phyloP scores from a whole-genome alignment of 2,888 invertebrate species.

The Microplitis deprimator region DNA sequence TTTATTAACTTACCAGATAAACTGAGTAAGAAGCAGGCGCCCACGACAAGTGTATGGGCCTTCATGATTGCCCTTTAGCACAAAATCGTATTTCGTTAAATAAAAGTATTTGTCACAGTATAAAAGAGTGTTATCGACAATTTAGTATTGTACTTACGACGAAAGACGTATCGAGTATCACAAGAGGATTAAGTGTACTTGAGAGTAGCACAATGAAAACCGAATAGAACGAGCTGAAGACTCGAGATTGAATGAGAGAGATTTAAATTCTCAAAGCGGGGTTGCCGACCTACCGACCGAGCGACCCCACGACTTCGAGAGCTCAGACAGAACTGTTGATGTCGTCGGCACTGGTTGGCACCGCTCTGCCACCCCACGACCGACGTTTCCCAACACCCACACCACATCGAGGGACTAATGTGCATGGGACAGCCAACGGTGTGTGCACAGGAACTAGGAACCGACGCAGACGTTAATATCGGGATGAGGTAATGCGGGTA shows the following conservation, averaged over 20 bases:
- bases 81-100: neutral
- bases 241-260: neutral
- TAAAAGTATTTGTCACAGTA: neutral
- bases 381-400: conserved; percentile 24
- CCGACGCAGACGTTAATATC: conserved; percentile 23
- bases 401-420: neutral
- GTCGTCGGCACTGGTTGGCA: conserved; percentile 54
- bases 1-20: conserved; percentile 50
- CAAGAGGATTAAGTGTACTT: neutral
- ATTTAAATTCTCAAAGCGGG: conserved; percentile 36
- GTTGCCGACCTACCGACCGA: conserved; percentile 56
- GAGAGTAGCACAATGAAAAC: neutral
- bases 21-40: conserved; percentile 51
- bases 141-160: conserved; percentile 4
- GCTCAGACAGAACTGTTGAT: conserved; percentile 64
- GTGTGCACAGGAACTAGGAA: conserved; percentile 29
- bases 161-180: neutral
- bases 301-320: conserved; percentile 64
- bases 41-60: conserved; percentile 48
- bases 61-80: conserved; percentile 48
- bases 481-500: conserved; percentile 4
- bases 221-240: neutral
- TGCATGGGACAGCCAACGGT: neutral
- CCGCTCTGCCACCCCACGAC: conserved; percentile 56
- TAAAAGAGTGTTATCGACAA: neutral